A percentile compares a stretch with the other conserved stretches of the same genome.
phyloP scores from a whole-genome alignment of 2,888 invertebrate genomes.

The Heliconius cydno region DNA sequence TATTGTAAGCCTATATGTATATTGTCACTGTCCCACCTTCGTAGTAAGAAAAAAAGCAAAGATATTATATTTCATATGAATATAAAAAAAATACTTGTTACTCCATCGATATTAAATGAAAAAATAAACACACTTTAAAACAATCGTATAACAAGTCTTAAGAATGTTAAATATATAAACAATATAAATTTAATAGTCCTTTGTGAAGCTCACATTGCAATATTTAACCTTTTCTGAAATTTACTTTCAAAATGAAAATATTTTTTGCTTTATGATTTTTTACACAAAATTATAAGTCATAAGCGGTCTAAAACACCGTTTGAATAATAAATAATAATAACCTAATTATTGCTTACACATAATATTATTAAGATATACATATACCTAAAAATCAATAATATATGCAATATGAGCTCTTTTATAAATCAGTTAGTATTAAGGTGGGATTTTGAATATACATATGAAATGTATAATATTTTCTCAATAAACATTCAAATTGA shows the following conservation, averaged over 20 bases:
- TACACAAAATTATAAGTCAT: no score
- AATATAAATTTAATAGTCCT: background rate
- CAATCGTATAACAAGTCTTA: constrained; percentile 11
- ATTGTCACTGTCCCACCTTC: background rate
- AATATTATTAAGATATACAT: constrained; percentile 2
- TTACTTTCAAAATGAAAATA: no score
- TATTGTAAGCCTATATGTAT: background rate
- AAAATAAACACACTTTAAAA: background rate
- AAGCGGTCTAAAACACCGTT: background rate
- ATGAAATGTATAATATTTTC: background rate
- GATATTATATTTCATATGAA: background rate
- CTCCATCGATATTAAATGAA: background rate
- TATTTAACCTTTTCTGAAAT: no score
- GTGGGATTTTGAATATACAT: constrained; percentile 30
- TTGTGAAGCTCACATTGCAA: constrained; percentile 10
- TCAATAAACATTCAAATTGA: background rate
- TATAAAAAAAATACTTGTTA: background rate
- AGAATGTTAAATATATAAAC: background rate
- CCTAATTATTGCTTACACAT: constrained; percentile 13
- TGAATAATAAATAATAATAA: background rate
- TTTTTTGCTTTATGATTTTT: no score
- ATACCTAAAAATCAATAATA: background rate
- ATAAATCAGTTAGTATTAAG: constrained; percentile 9
- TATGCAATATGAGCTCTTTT: constrained; percentile 25
- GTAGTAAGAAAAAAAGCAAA: background rate